Conservation (phyloP, 2,888 invertebrate genomes). For the Clostera curtula region DNA sequence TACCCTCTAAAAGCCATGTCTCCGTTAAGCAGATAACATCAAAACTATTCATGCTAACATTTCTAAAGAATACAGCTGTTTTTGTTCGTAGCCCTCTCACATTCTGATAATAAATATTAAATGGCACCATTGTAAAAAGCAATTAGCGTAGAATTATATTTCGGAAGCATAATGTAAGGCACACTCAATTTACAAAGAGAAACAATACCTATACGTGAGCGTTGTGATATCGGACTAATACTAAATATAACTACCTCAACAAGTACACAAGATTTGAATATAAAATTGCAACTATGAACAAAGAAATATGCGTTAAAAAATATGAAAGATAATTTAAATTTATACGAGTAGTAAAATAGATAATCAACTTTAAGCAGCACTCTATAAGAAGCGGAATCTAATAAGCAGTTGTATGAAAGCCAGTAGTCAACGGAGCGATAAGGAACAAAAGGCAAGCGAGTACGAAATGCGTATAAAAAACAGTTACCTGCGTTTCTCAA, state of each 20-base stretch:
- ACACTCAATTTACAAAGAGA: neutral
- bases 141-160: neutral
- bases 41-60: neutral
- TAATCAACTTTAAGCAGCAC: neutral
- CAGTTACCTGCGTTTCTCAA: neutral
- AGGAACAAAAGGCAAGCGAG: slow-evolving; percentile 2
- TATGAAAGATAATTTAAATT: too few relatives aligned
- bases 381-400: neutral
- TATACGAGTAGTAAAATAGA: too few relatives aligned
- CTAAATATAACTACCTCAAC: too few relatives aligned
- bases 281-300: too few relatives aligned
- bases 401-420: neutral
- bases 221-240: too few relatives aligned
- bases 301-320: too few relatives aligned
- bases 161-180: neutral
- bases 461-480: slow-evolving; percentile 1
- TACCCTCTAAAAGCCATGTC: slow-evolving; percentile 7
- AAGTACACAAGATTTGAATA: too few relatives aligned
- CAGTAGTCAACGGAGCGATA: slow-evolving; percentile 3
- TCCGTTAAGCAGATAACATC: slow-evolving; percentile 5
- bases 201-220: neutral
- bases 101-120: slow-evolving; percentile 4
- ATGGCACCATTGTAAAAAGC: neutral
- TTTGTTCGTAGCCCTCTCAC: slow-evolving; percentile 3
- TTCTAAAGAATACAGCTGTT: slow-evolving; percentile 2